These are phyloP conservation scores for Micropoecilia bifurca DNA, from an alignment of 2,797 vertebrate genomes.

Conservation along the genomic window DNA sequence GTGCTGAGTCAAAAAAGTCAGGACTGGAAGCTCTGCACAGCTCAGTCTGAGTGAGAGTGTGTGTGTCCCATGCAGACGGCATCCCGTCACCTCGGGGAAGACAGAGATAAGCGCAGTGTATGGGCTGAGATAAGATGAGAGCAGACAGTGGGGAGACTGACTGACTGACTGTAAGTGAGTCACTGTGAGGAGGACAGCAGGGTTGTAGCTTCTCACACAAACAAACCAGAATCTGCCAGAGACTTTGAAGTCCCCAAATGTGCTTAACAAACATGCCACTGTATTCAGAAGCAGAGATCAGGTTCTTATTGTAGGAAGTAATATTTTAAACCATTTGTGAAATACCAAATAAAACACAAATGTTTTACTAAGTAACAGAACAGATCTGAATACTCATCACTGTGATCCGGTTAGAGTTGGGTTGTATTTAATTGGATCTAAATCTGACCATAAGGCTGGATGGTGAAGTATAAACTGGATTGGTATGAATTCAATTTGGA, in stretches of 20 bases:
- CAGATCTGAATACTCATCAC: background rate
- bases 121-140: conserved; percentile 74
- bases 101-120: conserved; percentile 75
- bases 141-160: conserved; percentile 75
- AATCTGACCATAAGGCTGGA: background rate
- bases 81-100: conserved; percentile 75
- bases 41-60: conserved; percentile 32
- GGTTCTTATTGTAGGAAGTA: background rate
- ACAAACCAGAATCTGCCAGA: background rate
- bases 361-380: background rate
- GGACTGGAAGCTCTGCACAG: conserved; percentile 45
- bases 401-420: background rate
- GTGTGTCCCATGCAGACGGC: conserved; percentile 64
- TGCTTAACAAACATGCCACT: background rate
- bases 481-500: background rate
- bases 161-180: conserved; percentile 76
- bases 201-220: conserved; percentile 40
- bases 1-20: conserved; percentile 71
- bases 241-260: background rate
- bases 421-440: background rate
- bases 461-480: background rate
- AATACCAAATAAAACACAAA: background rate
- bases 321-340: background rate
- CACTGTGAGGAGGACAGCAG: conserved; percentile 55
- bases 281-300: background rate